Base-by-base conservation (phyloP, 2,797 vertebrate genomes). In the Poliocrania exsul region DNA sequence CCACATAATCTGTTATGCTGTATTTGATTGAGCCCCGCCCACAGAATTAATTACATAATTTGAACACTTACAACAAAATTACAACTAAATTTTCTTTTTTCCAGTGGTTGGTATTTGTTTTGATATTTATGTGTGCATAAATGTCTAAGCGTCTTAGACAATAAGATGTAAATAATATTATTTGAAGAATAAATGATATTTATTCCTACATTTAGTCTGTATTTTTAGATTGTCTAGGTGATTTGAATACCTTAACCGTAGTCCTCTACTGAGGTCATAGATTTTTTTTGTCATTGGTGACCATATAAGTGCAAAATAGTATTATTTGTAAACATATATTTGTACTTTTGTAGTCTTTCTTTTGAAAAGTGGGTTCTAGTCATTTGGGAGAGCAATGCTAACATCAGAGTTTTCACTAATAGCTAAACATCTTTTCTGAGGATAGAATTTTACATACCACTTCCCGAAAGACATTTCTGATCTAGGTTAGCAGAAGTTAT, bases 401-500 rank as follows among this genome's bases (percentile, higher is more conserved):
- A 54, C 33, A 73, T 58, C 16, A 28, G 14, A 35, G 9, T 54
- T 91, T 53, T 73, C 47, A 28, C 18, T 66, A 69, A 56, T 81
- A 75, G 38, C 72, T 78, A 31, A 44, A 66, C 33, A 66, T 69
- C 29, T 83, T 90, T 93, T 74, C 67, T 75, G 42, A 74, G 77
- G 54, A 50, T 19, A 4, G 54, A 24, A 5, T 49, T 88, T 93
- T 77, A 64, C 25, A 47, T 20, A 19, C 25, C 29, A 70, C 86
- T 33, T 93, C 77, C 78, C 60, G 62, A 81, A 93, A 94, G 81
- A 51, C 11, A 6, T 81, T 94, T 88, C 56, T 93, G 60, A 46
- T 85, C 44, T 72, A n/a, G 81, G 29, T 50, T 85, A 93, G 86
- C 79, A 96, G 84, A 94, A 93, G 69, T 72, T 92, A 72, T 78